phyloP scores from a whole-genome alignment of 2,888 invertebrate species.

The Tupiocoris notatus region DNA sequence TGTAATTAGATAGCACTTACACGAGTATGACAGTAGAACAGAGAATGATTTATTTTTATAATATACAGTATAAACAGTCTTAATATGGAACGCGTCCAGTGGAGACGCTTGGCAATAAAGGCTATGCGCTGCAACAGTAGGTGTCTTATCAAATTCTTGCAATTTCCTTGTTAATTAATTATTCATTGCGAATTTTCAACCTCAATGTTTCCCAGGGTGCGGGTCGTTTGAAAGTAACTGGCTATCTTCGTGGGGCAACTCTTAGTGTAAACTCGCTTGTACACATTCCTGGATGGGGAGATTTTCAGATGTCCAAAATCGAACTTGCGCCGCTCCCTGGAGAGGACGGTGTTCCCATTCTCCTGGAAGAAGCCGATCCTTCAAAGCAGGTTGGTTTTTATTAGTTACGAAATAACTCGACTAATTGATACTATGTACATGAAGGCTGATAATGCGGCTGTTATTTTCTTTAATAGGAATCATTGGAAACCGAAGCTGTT shows the following conservation, averaged over 20 bases:
- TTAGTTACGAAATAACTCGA: too few species aligned
- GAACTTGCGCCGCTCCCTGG: slow-evolving; percentile 70
- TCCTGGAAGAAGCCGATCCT: slow-evolving; percentile 65
- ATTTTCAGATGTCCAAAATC: slow-evolving; percentile 86
- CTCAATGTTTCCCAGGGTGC: slow-evolving; percentile 9
- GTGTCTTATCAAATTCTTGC: too few species aligned
- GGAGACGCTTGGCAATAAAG: too few species aligned
- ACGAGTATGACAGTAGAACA: too few species aligned
- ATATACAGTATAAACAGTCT: too few species aligned
- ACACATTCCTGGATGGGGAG: slow-evolving; percentile 89
- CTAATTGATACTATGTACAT: too few species aligned
- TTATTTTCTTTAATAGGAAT: slow-evolving; percentile 63
- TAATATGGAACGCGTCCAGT: too few species aligned
- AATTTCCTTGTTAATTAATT: slow-evolving; percentile 25
- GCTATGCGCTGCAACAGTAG: too few species aligned
- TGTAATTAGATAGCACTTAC: too few species aligned
- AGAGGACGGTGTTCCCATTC: slow-evolving; percentile 52
- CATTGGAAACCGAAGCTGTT: slow-evolving; percentile 73
- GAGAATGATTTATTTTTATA: too few species aligned
- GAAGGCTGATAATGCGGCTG: not conserved
- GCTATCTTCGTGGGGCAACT: slow-evolving; percentile 79
- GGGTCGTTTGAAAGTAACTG: slow-evolving; percentile 77
- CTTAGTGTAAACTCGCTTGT: slow-evolving; percentile 85
- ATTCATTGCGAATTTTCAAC: slow-evolving; percentile 50
- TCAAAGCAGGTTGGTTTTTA: slow-evolving; percentile 60